Conservation (phyloP, 2,113 vertebrate genomes). For the Ursus arctos region DNA sequence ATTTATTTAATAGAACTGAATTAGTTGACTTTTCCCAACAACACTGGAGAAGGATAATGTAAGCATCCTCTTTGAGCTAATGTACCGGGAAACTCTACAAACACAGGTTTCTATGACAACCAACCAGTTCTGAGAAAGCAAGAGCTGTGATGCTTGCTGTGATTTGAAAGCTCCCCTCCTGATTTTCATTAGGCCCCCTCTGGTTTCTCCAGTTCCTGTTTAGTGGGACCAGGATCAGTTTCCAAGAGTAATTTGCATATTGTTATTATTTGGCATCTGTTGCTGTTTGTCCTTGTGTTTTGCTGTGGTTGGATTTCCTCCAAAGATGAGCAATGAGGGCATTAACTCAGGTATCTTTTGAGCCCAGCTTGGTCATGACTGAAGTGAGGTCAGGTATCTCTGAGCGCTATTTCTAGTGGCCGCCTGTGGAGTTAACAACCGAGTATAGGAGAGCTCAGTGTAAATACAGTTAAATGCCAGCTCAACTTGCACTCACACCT, state of each 20-base stretch:
- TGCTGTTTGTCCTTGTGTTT: constrained; percentile 17
- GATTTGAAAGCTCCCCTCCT: constrained; percentile 29
- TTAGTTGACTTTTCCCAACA: not conserved
- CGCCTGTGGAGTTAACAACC: not conserved
- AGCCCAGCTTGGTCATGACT: not conserved
- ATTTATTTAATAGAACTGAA: constrained; percentile 29
- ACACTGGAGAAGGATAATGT: constrained; percentile 28
- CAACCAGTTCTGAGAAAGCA: constrained; percentile 61
- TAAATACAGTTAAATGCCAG: not conserved
- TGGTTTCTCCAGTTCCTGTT: constrained; percentile 38
- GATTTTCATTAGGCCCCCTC: constrained; percentile 67
- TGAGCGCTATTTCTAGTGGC: not conserved
- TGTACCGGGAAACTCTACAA: constrained; percentile 51
- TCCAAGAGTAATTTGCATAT: constrained; percentile 67
- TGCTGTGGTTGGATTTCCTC: constrained; percentile 61
- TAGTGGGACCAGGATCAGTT: constrained; percentile 40
- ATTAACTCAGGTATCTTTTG: constrained; percentile 30
- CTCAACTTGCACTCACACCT: not conserved
- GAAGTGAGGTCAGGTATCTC: not conserved
- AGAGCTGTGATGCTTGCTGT: constrained; percentile 35
- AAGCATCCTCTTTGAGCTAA: constrained; percentile 68
- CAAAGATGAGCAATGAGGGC: constrained; percentile 15
- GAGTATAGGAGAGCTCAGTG: not conserved
- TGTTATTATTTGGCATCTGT: constrained; percentile 50
- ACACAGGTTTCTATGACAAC: constrained; percentile 80